These are phyloP conservation scores for Tyrannus savana DNA, from an alignment of 2,113 vertebrate species.

Conservation along the genomic window DNA sequence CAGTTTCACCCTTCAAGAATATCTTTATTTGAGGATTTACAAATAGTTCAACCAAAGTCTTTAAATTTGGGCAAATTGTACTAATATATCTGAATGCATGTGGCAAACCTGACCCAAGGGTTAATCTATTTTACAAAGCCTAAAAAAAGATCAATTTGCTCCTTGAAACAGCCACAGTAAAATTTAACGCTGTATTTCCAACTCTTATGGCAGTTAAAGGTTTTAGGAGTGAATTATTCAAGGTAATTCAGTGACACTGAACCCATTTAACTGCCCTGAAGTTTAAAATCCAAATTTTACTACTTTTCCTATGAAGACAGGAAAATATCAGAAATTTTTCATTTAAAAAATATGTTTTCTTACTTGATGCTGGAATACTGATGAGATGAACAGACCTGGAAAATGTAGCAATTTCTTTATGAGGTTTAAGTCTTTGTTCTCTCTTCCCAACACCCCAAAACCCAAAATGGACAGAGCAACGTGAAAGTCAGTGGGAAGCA, in stretches of 20 bases:
- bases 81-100: neutral
- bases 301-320: rapidly evolving
- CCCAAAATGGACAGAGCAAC: neutral
- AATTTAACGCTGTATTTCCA: neutral
- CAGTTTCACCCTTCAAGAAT: neutral
- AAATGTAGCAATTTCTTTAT: neutral
- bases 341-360: rapidly evolving
- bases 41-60: neutral
- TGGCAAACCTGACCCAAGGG: neutral
- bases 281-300: neutral
- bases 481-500: neutral
- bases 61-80: neutral
- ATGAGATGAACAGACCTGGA: neutral
- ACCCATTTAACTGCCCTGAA: neutral
- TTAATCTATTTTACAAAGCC: neutral
- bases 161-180: neutral
- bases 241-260: neutral
- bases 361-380: neutral
- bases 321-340: rapidly evolving
- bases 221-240: neutral
- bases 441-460: too few species aligned
- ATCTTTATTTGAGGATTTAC: neutral
- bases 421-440: neutral
- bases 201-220: neutral
- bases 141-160: neutral